These are phyloP conservation scores for Pomacea canaliculata DNA, from an alignment of 2,888 invertebrate genomes.

Conservation along the genomic window DNA sequence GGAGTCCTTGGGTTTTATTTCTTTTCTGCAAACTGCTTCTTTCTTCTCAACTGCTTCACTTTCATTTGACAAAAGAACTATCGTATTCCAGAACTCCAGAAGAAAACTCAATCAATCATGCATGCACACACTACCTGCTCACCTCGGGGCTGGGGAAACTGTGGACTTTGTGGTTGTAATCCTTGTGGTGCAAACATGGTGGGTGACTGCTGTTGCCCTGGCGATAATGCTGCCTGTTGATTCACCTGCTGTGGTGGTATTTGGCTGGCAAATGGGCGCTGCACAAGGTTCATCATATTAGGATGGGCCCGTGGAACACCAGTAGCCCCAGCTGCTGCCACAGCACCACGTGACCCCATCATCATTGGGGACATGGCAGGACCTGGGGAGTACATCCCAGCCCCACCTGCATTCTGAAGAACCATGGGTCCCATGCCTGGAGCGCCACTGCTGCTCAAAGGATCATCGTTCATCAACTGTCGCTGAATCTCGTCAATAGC, in stretches of 20 bases:
- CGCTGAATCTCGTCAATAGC: conserved; percentile 92
- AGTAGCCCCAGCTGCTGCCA: not conserved
- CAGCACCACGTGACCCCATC: conserved; percentile 31
- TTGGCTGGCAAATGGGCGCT: conserved; percentile 28
- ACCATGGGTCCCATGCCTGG: not conserved
- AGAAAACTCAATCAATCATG: no score
- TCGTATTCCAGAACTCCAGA: no score
- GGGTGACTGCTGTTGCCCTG: conserved; percentile 25
- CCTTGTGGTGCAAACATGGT: conserved; percentile 18
- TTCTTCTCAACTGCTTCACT: no score
- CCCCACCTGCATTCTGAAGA: not conserved
- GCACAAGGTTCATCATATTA: conserved; percentile 20
- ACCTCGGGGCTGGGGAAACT: conserved; percentile 58
- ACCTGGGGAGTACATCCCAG: not conserved
- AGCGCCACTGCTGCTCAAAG: conserved; percentile 18
- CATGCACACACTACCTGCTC: conserved; percentile 1
- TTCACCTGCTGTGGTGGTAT: conserved; percentile 27
- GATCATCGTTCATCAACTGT: conserved; percentile 82
- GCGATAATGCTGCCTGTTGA: conserved; percentile 23
- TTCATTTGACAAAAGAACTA: no score
- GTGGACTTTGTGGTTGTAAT: conserved; percentile 31
- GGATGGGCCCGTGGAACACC: conserved; percentile 7
- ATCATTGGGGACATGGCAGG: conserved; percentile 16
- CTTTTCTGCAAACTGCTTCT: no score
- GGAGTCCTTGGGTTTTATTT: no score